Evolutionary conservation across 2,113 vertebrate species (phyloP).

Genomic region (Boulengeromyrus knoepffleri): DNA sequence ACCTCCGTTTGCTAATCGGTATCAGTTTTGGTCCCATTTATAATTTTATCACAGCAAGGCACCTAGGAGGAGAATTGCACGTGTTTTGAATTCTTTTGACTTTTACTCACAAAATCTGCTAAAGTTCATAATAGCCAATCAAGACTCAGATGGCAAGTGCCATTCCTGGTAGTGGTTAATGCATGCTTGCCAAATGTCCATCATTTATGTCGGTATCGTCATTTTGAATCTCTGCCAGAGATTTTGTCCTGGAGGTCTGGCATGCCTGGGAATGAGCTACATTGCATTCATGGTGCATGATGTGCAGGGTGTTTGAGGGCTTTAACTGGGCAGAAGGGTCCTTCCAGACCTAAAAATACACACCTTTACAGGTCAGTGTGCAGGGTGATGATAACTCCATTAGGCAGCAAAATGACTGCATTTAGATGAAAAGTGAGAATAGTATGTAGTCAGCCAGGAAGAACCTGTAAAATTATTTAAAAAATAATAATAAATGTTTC

Average conservation of each 20-base stretch:
- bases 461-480: neutral
- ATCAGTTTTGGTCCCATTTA: neutral
- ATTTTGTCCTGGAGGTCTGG: neutral
- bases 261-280: neutral
- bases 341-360: neutral
- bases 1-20: neutral
- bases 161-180: neutral
- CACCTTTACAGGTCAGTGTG: neutral
- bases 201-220: neutral
- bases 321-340: neutral
- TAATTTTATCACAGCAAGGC: neutral
- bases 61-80: neutral
- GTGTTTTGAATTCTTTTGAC: neutral
- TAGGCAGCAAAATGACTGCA: neutral
- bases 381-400: neutral
- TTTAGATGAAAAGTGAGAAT: neutral
- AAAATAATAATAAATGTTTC: neutral
- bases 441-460: neutral
- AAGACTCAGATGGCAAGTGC: neutral
- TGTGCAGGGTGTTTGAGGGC: neutral
- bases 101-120: neutral
- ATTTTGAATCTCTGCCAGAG: neutral
- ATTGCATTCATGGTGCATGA: neutral
- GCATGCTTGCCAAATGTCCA: neutral
- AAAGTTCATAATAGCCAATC: neutral